phyloP scores from a whole-genome alignment of 2,797 vertebrate species.

The Urosaurus nigricauda region DNA sequence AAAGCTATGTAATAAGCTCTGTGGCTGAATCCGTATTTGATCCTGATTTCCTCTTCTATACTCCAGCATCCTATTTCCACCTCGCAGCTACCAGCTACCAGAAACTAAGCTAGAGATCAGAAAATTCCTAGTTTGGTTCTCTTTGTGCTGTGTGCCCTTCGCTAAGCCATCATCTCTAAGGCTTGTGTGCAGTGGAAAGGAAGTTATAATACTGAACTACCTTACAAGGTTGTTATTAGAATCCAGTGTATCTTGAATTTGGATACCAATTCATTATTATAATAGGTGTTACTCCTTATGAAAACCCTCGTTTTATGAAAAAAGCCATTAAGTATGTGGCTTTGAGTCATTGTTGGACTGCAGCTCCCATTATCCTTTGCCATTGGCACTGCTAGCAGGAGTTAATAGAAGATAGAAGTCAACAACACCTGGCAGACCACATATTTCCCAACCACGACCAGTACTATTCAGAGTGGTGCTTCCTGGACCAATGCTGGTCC shows the following conservation, averaged over 20 bases:
- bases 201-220: neutral
- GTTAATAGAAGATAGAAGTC: neutral
- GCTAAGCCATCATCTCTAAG: neutral
- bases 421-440: neutral
- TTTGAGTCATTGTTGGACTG: neutral
- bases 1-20: neutral
- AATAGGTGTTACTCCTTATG: neutral
- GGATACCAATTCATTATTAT: slow-evolving; percentile 6
- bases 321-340: neutral
- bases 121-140: neutral
- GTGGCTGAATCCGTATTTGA: neutral
- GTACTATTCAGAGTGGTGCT: too few relatives aligned
- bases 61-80: neutral
- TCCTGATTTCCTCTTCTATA: neutral
- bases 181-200: neutral
- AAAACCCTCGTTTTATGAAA: slow-evolving; percentile 4
- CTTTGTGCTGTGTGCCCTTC: neutral
- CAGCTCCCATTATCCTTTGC: neutral
- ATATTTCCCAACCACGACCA: neutral
- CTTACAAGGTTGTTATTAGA: neutral
- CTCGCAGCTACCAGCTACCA: too few relatives aligned
- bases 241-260: neutral
- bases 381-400: neutral
- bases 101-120: neutral
- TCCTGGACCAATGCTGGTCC: too few relatives aligned